phyloP scores from a whole-genome alignment of 2,797 vertebrate genomes.

The Falco rusticolus region DNA sequence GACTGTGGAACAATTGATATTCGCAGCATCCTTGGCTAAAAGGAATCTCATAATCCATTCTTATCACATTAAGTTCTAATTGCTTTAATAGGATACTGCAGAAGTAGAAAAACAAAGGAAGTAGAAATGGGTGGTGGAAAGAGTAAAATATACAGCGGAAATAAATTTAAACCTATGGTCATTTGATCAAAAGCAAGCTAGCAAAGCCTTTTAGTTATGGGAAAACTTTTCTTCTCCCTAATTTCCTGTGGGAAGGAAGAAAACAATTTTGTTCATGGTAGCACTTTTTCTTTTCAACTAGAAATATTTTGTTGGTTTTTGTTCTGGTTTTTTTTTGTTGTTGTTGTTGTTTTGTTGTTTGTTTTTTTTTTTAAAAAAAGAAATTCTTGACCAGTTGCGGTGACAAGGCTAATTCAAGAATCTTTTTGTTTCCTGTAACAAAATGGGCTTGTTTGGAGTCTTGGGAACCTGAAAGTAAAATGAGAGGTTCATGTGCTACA shows the following conservation, averaged over 20 bases:
- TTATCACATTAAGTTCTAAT: background rate
- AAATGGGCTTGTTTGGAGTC: constrained; percentile 38
- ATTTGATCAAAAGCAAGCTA: constrained; percentile 37
- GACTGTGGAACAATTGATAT: background rate
- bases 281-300: constrained; percentile 6
- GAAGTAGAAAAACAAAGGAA: constrained; percentile 7
- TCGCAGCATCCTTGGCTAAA: background rate
- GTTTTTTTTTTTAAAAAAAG: background rate
- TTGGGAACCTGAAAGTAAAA: constrained; percentile 51
- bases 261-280: background rate
- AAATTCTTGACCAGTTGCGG: constrained; percentile 21
- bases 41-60: background rate
- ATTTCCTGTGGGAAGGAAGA: constrained; percentile 67
- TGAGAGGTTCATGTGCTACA: background rate
- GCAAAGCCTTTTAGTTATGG: constrained; percentile 33
- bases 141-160: background rate
- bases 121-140: background rate
- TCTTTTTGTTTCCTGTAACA: constrained; percentile 54
- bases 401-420: background rate
- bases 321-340: no score
- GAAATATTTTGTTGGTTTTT: background rate
- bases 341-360: background rate
- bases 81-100: background rate
- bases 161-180: background rate
- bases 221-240: constrained; percentile 29